Conservation (phyloP, 2,888 invertebrate species). For the Ephialtes manifestator region DNA sequence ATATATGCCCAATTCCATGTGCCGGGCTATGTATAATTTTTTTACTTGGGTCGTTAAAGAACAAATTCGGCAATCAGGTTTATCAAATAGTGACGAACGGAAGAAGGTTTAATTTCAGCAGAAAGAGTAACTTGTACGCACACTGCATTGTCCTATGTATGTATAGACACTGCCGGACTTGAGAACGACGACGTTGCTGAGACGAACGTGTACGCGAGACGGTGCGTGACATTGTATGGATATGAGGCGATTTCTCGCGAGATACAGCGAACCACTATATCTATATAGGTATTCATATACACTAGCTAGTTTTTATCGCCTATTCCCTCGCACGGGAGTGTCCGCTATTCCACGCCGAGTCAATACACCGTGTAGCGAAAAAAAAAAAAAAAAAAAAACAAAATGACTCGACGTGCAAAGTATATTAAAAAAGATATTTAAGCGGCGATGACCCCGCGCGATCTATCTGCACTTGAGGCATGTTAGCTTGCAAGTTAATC, state of each 20-base stretch:
- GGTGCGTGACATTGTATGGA: slow-evolving; percentile 85
- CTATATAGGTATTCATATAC: not conserved
- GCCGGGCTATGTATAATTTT: too few relatives aligned
- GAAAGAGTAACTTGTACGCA: not conserved
- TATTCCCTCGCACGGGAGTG: not conserved
- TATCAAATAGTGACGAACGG: not conserved
- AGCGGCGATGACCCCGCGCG: slow-evolving; percentile 11
- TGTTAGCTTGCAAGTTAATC: slow-evolving; percentile 58
- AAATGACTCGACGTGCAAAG: not conserved
- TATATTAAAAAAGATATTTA: not conserved
- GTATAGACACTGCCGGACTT: slow-evolving; percentile 21
- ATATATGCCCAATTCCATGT: too few relatives aligned
- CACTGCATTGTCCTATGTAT: slow-evolving; percentile 6
- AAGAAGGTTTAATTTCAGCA: not conserved
- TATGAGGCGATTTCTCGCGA: slow-evolving; percentile 83
- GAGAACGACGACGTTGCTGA: slow-evolving; percentile 27
- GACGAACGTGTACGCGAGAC: slow-evolving; percentile 71
- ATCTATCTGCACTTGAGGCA: slow-evolving; percentile 16
- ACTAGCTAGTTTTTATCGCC: not conserved
- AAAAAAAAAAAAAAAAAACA: too few relatives aligned
- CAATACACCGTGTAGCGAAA: not conserved
- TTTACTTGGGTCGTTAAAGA: slow-evolving; percentile 1
- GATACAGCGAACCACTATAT: slow-evolving; percentile 71
- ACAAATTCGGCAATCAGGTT: not conserved
- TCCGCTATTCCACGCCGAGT: slow-evolving; percentile 3